Conservation (phyloP, 2,797 vertebrate species). For the Chiloscyllium punctatum region DNA sequence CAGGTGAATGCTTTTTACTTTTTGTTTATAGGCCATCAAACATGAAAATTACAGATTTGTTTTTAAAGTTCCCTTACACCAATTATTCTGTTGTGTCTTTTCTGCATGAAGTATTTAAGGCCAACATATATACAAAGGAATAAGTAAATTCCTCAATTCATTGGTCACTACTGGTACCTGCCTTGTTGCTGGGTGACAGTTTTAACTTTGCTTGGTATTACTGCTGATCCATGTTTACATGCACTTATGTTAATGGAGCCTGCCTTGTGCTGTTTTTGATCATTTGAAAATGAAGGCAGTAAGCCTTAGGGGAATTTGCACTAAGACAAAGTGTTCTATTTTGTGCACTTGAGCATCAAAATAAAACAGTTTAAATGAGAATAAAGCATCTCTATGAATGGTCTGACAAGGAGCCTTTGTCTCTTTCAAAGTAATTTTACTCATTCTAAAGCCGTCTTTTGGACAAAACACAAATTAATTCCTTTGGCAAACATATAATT, state of each 20-base stretch:
- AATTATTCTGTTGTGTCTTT: slow-evolving; percentile 26
- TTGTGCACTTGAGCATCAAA: neutral
- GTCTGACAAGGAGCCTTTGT: neutral
- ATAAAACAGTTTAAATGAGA: neutral
- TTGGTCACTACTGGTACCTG: neutral
- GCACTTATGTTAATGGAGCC: neutral
- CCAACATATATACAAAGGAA: neutral
- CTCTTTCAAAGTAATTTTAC: neutral
- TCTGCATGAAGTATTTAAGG: slow-evolving; percentile 1
- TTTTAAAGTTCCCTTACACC: neutral
- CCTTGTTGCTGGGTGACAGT: neutral
- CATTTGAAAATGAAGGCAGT: neutral
- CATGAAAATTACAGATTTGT: neutral
- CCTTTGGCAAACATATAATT: neutral
- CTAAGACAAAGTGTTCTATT: neutral
- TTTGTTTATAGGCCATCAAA: neutral
- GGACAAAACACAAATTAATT: neutral
- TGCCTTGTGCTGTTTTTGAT: neutral
- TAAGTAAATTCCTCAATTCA: neutral
- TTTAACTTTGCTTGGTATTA: neutral
- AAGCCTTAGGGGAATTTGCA: neutral
- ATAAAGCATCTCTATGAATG: neutral
- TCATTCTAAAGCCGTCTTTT: neutral
- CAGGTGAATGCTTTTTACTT: slow-evolving; percentile 62
- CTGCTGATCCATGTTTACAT: neutral